phyloP scores from a whole-genome alignment of 2,888 invertebrate species.

The Drosophila ochracea region DNA sequence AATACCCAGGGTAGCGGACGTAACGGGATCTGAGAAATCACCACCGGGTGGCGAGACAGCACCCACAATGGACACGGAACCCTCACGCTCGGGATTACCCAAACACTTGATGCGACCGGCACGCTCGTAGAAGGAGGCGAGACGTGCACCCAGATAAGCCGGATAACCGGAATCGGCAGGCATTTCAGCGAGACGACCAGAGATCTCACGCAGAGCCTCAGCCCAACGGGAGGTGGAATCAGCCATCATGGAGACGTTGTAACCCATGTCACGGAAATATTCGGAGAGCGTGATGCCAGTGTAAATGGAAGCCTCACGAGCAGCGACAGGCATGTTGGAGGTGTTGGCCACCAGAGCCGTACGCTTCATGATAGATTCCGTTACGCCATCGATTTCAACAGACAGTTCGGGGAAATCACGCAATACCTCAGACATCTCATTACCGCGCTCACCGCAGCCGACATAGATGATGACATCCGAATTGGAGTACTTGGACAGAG shows the following conservation, averaged over 20 bases:
- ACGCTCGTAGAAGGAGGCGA: conserved; percentile 99
- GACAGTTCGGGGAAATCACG: conserved; percentile 99
- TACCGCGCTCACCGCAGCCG: conserved; percentile 99
- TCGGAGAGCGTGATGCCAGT: conserved; percentile 99
- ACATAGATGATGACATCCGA: conserved; percentile 99
- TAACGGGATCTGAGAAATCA: conserved; percentile 99
- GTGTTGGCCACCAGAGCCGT: conserved; percentile 99
- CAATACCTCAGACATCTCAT: conserved; percentile 99
- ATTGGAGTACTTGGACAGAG: conserved; percentile 99
- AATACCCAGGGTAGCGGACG: conserved; percentile 99
- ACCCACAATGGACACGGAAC: conserved; percentile 99
- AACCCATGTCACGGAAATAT: conserved; percentile 99
- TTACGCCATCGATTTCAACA: conserved; percentile 97
- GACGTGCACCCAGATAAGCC: conserved; percentile 98
- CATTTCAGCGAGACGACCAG: conserved; percentile 99
- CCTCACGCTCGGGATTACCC: conserved; percentile 99
- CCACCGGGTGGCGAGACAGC: conserved; percentile 99
- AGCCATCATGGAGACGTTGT: conserved; percentile 99
- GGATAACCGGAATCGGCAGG: conserved; percentile 99
- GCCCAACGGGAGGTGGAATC: conserved; percentile 99
- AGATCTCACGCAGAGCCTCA: conserved; percentile 99
- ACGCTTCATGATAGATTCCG: conserved; percentile 99
- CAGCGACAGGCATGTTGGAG: conserved; percentile 99
- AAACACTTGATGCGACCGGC: conserved; percentile 98
- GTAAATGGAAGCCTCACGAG: conserved; percentile 99